These are phyloP conservation scores for Drosophila ficusphila DNA, from an alignment of 1,140 invertebrate species.

Conservation along the genomic window DNA sequence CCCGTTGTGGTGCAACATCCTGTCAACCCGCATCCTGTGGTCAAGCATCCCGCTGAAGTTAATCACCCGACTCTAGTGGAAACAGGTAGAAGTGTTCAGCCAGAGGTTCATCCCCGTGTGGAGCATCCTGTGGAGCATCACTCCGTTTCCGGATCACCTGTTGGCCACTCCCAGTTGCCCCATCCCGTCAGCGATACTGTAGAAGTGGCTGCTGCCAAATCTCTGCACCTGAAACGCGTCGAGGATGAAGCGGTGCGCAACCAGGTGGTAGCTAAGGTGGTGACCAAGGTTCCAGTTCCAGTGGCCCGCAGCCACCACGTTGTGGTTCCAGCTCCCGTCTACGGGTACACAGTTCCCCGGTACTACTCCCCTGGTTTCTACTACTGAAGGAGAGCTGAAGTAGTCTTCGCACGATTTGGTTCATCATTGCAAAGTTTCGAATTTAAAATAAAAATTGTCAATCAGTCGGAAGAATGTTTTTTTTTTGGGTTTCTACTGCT, in stretches of 20 bases:
- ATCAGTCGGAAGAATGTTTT: constrained; percentile 7
- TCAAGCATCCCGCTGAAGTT: constrained; percentile 14
- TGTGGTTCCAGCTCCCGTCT: constrained; percentile 44
- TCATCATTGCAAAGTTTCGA: constrained; percentile 12
- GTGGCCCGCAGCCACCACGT: constrained; percentile 53
- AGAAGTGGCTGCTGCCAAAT: constrained; percentile 80
- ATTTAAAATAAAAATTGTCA: constrained; percentile 54
- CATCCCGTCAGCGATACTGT: constrained; percentile 75
- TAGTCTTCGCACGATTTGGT: not conserved
- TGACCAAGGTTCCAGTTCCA: constrained; percentile 53
- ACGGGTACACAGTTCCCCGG: constrained; percentile 55
- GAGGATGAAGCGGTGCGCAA: constrained; percentile 63
- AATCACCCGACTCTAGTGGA: constrained; percentile 13
- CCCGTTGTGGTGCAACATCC: not conserved
- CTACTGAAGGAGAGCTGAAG: constrained; percentile 39
- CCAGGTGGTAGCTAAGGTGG: constrained; percentile 37
- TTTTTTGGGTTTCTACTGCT: not conserved
- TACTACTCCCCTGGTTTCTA: constrained; percentile 59
- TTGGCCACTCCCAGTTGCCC: constrained; percentile 33
- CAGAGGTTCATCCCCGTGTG: constrained; percentile 24
- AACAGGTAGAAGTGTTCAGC: constrained; percentile 13
- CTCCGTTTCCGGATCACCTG: constrained; percentile 9
- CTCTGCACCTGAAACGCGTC: constrained; percentile 59
- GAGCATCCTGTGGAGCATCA: constrained; percentile 24
- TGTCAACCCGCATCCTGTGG: not conserved